Evolutionary conservation across 2,113 vertebrate species (phyloP).

Genomic region (Lagenorhynchus albirostris): DNA sequence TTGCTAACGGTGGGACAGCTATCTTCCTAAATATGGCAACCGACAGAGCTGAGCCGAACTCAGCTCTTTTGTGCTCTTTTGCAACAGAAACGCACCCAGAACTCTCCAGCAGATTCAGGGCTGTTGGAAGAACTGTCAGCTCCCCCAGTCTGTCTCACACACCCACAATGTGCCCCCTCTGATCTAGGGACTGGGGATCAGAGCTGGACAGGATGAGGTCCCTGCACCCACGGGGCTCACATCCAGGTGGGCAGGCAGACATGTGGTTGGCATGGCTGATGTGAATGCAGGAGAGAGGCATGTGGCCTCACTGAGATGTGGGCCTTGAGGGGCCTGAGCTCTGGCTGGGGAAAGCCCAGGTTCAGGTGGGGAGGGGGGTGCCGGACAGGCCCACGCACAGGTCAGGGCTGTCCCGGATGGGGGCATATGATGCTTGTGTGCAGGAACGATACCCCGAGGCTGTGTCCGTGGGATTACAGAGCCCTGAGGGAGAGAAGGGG

Average conservation of each 20-base stretch:
- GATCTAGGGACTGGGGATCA: neutral
- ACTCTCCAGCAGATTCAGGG: neutral
- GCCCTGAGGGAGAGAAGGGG: neutral
- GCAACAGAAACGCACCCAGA: accelerated
- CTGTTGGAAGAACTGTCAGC: neutral
- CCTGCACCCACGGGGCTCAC: neutral
- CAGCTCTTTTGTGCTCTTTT: neutral
- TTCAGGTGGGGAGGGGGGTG: accelerated
- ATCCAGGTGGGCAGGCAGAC: neutral
- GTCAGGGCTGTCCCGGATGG: neutral
- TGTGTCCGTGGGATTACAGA: neutral
- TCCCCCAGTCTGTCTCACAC: accelerated
- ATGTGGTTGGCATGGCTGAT: neutral
- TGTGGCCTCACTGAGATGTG: neutral
- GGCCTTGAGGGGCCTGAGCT: neutral
- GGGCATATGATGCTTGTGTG: neutral
- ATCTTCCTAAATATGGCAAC: neutral
- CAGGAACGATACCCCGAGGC: too few relatives aligned
- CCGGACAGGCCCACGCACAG: accelerated
- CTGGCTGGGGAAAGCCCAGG: neutral
- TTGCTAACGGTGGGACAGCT: accelerated
- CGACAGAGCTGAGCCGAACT: accelerated
- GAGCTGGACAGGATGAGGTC: neutral
- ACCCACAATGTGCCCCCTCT: neutral
- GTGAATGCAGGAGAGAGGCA: neutral